Percentiles rank a stretch among this genome's conserved stretches.
Evolutionary conservation across 2,113 vertebrate genomes (phyloP).

Genomic region (Choloepus hoffmanni): DNA sequence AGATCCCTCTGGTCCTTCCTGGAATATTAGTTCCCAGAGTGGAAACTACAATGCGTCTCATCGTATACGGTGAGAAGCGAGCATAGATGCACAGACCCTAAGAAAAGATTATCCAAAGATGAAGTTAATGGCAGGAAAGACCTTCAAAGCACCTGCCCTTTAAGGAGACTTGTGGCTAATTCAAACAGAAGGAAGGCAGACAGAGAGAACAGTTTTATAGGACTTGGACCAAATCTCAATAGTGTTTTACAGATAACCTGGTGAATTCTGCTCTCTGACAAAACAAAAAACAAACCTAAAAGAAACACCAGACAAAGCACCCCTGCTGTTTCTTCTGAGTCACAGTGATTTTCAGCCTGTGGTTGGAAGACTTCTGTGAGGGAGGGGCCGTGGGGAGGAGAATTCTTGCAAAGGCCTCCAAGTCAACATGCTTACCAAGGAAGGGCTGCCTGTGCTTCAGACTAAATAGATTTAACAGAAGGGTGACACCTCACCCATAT

Average conservation of each 20-base stretch:
- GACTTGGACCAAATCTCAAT: not conserved
- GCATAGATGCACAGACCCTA: not conserved
- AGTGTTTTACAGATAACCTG: not conserved
- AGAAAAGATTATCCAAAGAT: not conserved
- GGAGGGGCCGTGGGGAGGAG: constrained; percentile 37
- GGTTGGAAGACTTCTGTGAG: not conserved
- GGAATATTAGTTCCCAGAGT: not conserved
- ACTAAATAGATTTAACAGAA: not conserved
- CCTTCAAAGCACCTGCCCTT: not conserved
- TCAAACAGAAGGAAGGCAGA: not conserved
- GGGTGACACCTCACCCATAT: not conserved
- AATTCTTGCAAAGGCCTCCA: not conserved
- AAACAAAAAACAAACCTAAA: constrained; percentile 57
- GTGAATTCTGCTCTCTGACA: constrained; percentile 43
- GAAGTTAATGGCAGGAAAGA: not conserved
- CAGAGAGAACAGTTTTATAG: not conserved
- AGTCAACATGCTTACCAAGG: not conserved
- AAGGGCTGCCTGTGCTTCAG: not conserved
- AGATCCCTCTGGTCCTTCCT: not conserved
- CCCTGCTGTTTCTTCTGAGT: constrained; percentile 59
- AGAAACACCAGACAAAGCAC: not conserved
- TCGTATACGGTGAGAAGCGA: too few species aligned
- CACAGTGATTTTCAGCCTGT: constrained; percentile 33
- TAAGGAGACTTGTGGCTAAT: not conserved
- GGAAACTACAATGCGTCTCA: not conserved